Percentiles rank a stretch among this genome's conserved stretches.
Evolutionary conservation across 1,140 invertebrate genomes (phyloP).

Genomic region (Mercenaria mercenaria): DNA sequence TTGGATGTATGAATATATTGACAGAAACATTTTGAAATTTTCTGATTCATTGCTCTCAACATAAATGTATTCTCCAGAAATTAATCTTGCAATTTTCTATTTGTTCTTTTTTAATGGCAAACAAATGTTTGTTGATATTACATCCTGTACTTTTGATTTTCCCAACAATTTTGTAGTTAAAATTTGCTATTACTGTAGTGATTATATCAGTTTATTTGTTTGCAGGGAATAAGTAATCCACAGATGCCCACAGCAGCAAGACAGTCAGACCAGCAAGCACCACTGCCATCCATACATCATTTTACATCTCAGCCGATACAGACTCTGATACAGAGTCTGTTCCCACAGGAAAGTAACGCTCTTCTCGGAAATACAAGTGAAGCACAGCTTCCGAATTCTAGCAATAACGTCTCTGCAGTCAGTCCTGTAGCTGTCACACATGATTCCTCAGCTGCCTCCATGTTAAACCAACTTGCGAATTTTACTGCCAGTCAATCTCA

Average conservation of each 20-base stretch:
- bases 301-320: constrained; percentile 53
- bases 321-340: constrained; percentile 50
- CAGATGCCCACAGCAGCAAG: neutral
- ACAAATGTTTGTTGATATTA: too few relatives aligned
- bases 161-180: too few relatives aligned
- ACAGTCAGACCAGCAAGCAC: neutral
- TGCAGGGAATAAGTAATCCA: constrained; percentile 40
- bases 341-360: constrained; percentile 2
- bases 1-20: too few relatives aligned
- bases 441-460: neutral
- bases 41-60: too few relatives aligned
- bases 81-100: too few relatives aligned
- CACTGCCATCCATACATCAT: constrained; percentile 52
- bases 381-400: neutral
- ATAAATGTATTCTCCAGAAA: too few relatives aligned
- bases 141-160: too few relatives aligned
- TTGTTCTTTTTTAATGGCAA: too few relatives aligned
- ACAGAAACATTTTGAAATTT: too few relatives aligned
- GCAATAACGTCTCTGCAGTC: neutral
- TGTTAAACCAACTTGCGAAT: constrained; percentile 32
- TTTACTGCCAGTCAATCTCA: neutral
- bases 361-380: constrained; percentile 26
- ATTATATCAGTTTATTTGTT: too few relatives aligned
- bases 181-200: too few relatives aligned
- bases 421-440: neutral